Base-by-base conservation (phyloP, 2,113 vertebrate species). In the Lichenostomus cassidix region DNA sequence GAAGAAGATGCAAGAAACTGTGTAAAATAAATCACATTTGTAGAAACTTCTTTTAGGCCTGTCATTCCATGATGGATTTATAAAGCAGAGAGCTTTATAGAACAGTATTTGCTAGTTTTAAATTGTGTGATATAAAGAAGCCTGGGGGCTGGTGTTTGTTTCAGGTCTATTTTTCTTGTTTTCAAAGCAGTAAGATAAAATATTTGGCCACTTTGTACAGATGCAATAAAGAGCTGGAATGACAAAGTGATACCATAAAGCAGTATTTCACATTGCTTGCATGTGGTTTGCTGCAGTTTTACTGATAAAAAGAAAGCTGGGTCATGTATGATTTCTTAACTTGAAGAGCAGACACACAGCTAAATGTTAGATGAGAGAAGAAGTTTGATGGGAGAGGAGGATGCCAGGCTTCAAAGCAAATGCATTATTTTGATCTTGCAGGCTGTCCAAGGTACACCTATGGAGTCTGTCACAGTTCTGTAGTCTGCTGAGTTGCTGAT, bases 141-240 rank as follows among this genome's bases (percentile, higher is more conserved):
- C 55, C 50, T 46, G 68, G 3, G 7, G 35, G 35, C 42, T 89
- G 73, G 19, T 50, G 63, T 83, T 95, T 73, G 75, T 85, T 94
- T 90, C 60, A 68, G 52, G 29, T 84, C 52, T 74, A 9, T 49
- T 95, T 89, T 69, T 75, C 89, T 60, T 82, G 24, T 9, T 94
- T 96, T 92, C 76, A 91, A 37, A 93, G 59, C 83, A 74, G 33
- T 64, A 74, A 77, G 85, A 64, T 78, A 82, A 89, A 87, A 93
- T 83, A 77, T 76, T 88, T 85, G 24, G 37, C 28, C n/a, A 50
- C 47, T 78, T 90, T 20, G 25, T 77, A 44, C 35, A 64, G 59
- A 53, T 3, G 8, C 67, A 82, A 11, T 70, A 59, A 73, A 88
- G 77, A 77, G 19, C 49, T 90, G 67, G 33, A 86, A 49, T 60